Conservation (phyloP, 35 echinoderm and acorn worm species). For the Ophiothrix spiculata region DNA sequence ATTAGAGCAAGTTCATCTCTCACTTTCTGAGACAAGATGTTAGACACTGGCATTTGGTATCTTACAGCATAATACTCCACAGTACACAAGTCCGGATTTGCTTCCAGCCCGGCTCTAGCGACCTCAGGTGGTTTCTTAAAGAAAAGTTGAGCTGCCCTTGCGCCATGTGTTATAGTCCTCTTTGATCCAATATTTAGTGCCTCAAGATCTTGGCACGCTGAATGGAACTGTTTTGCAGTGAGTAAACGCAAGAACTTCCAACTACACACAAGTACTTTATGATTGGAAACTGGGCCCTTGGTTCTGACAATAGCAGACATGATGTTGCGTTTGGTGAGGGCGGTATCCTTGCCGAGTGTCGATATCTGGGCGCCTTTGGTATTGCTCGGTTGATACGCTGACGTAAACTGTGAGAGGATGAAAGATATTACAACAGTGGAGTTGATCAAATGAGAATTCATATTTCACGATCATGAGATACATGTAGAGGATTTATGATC, state of each 20-base stretch:
- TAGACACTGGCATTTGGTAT: neutral
- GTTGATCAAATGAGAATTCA: too few species aligned
- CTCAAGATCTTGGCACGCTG: neutral
- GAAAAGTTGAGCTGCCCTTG: neutral
- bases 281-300: neutral
- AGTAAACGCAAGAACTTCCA: slow-evolving; percentile 1
- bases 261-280: neutral
- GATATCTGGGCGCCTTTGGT: too few species aligned
- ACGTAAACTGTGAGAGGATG: too few species aligned
- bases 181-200: neutral
- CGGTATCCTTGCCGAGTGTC: neutral
- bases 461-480: too few species aligned
- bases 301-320: neutral
- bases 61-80: neutral
- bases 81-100: neutral
- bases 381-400: too few species aligned
- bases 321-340: neutral
- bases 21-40: neutral
- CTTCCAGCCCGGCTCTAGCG: neutral
- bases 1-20: neutral
- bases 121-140: slow-evolving; percentile 1
- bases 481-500: too few species aligned
- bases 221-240: neutral
- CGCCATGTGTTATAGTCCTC: neutral
- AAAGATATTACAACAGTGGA: too few species aligned